Conservation (phyloP, 2,888 invertebrate genomes). For the Ichneumoninae sp. region DNA sequence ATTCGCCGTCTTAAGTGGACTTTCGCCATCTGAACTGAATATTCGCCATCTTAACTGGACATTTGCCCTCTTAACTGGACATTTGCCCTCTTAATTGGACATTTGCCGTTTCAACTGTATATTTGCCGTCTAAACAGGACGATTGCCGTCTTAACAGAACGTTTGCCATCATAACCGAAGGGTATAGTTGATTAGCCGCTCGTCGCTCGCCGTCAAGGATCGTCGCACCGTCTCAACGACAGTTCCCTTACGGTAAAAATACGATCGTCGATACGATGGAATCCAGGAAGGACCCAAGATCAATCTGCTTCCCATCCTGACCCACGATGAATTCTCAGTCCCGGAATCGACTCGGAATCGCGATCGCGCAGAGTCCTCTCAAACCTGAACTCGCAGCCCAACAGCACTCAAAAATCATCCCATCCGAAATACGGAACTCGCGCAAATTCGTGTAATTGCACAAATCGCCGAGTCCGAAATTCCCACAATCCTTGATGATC, state of each 20-base stretch:
- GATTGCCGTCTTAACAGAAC: too few relatives aligned
- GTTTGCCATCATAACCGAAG: not conserved
- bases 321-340: constrained; percentile 1
- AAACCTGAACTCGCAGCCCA: constrained; percentile 7
- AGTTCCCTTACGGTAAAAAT: not conserved
- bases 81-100: too few relatives aligned
- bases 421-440: not conserved
- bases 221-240: constrained; percentile 2
- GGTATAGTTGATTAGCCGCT: not conserved
- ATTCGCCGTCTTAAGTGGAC: too few relatives aligned
- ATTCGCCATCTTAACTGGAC: too few relatives aligned
- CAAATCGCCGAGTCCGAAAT: constrained; percentile 10
- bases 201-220: not conserved
- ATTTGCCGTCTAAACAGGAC: too few relatives aligned
- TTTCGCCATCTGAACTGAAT: too few relatives aligned
- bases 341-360: not conserved
- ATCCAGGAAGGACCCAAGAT: constrained; percentile 42
- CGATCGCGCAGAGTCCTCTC: not conserved
- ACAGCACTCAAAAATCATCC: constrained; percentile 26
- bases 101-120: too few relatives aligned
- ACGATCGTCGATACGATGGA: constrained; percentile 13
- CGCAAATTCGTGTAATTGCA: constrained; percentile 9
- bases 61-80: too few relatives aligned
- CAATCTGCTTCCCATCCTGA: constrained; percentile 17
- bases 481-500: not conserved